phyloP scores from a whole-genome alignment of 2,888 invertebrate species.

The Malthinus flaveolus region DNA sequence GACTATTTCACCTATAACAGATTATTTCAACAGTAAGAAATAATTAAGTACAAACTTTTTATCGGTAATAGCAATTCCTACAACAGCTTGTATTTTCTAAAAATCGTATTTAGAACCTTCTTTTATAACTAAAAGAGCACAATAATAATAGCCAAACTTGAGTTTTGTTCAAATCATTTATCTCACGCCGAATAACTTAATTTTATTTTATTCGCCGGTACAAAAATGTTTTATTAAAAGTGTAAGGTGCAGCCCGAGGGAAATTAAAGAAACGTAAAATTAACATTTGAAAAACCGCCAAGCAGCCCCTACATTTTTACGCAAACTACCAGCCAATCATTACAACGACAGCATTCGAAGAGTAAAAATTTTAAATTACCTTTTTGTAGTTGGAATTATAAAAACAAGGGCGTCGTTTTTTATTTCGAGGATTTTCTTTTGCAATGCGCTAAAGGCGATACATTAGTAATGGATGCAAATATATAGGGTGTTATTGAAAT shows the following conservation, averaged over 20 bases:
- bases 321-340: slow-evolving; percentile 22
- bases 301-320: slow-evolving; percentile 17
- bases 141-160: no score
- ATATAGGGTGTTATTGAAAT: no score
- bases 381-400: slow-evolving; percentile 11
- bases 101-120: no score
- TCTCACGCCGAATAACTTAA: slow-evolving; percentile 13
- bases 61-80: no score
- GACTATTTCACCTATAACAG: no score
- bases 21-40: no score
- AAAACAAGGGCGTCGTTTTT: neutral
- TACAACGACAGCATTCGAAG: slow-evolving; percentile 17
- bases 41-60: no score
- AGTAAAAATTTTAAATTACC: slow-evolving; percentile 10
- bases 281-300: slow-evolving; percentile 44
- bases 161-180: no score
- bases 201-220: slow-evolving; percentile 27
- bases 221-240: slow-evolving; percentile 35
- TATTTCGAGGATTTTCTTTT: neutral
- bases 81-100: no score
- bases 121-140: no score
- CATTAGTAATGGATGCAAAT: no score
- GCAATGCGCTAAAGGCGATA: neutral
- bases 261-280: slow-evolving; percentile 50
- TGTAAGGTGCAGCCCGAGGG: slow-evolving; percentile 47